phyloP scores from a whole-genome alignment of 2,888 invertebrate species.

The Rhamphomyia laevipes region DNA sequence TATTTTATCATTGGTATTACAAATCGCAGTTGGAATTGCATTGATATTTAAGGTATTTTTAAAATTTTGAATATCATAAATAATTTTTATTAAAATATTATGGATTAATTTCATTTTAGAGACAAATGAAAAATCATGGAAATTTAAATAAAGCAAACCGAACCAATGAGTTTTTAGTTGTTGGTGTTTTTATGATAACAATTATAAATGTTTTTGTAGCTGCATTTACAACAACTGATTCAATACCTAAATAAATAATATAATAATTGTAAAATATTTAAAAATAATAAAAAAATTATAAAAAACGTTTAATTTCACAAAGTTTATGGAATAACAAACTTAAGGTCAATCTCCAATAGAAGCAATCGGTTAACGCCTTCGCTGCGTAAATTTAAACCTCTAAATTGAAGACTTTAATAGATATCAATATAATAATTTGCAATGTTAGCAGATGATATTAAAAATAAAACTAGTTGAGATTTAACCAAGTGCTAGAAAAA shows the following conservation, averaged over 20 bases:
- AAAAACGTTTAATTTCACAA: too few species aligned
- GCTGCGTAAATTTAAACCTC: too few species aligned
- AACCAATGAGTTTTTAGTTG: conserved; percentile 50
- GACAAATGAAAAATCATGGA: conserved; percentile 24
- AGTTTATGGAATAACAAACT: too few species aligned
- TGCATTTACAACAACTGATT: conserved; percentile 33
- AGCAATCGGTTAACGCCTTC: too few species aligned
- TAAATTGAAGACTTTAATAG: too few species aligned
- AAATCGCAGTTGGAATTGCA: conserved; percentile 49
- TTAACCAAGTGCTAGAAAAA: too few species aligned
- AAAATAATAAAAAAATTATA: too few species aligned
- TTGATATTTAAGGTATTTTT: conserved; percentile 49
- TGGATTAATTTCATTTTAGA: conserved; percentile 18
- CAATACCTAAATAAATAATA: background rate
- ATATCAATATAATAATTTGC: too few species aligned
- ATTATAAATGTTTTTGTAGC: conserved; percentile 58
- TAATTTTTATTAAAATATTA: background rate
- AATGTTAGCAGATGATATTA: too few species aligned
- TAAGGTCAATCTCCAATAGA: too few species aligned
- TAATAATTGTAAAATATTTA: too few species aligned
- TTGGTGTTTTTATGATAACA: conserved; percentile 53
- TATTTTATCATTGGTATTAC: conserved; percentile 46
- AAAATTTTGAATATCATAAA: background rate
- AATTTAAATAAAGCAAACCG: conserved; percentile 36
- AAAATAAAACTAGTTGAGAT: too few species aligned